Conservation (phyloP, 2,797 vertebrate genomes). For the Heteromormyrus szaboi region DNA sequence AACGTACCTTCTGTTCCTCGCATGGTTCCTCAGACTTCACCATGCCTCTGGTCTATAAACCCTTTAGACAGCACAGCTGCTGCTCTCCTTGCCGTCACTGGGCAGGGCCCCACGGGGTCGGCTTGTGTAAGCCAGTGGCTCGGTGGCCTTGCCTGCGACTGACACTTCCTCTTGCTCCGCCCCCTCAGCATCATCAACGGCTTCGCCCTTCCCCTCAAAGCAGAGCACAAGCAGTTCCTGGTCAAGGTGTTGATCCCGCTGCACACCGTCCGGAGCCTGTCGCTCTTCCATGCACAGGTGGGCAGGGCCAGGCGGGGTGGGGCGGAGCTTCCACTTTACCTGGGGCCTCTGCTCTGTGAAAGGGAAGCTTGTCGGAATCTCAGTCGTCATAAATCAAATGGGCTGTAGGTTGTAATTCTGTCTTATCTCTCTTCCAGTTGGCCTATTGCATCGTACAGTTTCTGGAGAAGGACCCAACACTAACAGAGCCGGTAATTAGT, state of each 20-base stretch:
- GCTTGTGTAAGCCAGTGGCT: neutral
- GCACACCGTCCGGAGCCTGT: constrained; percentile 95
- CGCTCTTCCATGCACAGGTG: constrained; percentile 99
- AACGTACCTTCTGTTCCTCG: neutral
- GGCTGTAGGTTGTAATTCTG: neutral
- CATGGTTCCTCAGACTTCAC: neutral
- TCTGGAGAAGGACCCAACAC: constrained; percentile 96
- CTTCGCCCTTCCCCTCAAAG: constrained; percentile 97
- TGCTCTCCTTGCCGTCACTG: neutral
- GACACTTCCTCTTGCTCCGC: neutral
- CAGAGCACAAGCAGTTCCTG: constrained; percentile 99
- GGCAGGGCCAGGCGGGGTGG: neutral
- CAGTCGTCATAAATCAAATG: neutral
- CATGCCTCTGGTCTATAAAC: neutral
- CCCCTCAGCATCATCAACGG: constrained; percentile 95
- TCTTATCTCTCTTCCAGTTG: constrained; percentile 63
- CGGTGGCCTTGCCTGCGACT: neutral
- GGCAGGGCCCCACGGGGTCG: neutral
- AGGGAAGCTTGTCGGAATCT: neutral
- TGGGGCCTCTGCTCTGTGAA: neutral
- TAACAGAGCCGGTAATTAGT: constrained; percentile 91
- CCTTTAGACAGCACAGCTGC: neutral
- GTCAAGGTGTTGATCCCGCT: constrained; percentile 98
- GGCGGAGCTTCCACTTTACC: neutral
- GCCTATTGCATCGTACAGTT: constrained; percentile 99